Conservation (phyloP, 2,113 vertebrate genomes). For the Benitochromis conjunctus region DNA sequence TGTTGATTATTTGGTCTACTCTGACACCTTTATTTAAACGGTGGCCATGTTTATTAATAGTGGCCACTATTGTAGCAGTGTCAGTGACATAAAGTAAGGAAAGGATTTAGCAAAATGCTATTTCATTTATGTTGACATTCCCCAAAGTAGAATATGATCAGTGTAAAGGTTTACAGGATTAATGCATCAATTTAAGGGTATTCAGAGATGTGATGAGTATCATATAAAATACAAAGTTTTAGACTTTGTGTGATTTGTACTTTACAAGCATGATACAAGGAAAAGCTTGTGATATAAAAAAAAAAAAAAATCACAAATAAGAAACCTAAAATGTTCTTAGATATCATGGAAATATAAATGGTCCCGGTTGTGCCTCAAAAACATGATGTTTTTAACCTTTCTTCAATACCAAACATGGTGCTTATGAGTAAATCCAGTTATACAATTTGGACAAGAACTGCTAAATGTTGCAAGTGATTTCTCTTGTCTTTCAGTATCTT, state of each 20-base stretch:
- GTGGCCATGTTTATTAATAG: background rate
- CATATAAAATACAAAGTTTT: background rate
- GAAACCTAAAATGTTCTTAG: background rate
- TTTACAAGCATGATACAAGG: background rate
- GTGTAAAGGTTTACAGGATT: background rate
- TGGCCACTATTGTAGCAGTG: background rate
- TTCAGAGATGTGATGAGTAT: background rate
- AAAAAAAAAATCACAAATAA: background rate
- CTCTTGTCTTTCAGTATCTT: conserved; percentile 80
- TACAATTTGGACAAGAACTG: background rate
- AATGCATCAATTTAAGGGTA: background rate
- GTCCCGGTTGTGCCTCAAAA: background rate
- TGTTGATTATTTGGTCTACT: background rate
- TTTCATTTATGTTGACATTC: background rate
- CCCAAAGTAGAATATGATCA: background rate
- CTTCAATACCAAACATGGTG: background rate
- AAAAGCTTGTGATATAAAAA: background rate
- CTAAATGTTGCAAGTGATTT: background rate
- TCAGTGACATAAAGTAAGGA: background rate
- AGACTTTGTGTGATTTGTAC: background rate
- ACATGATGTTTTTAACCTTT: background rate
- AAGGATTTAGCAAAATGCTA: background rate
- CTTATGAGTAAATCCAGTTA: background rate
- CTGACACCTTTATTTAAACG: background rate
- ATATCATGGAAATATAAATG: background rate